Evolutionary conservation across 2,888 invertebrate species (phyloP), one percentile per base, ranked within the genome.

Genomic region (Chaetogeoica ovagalla): DNA sequence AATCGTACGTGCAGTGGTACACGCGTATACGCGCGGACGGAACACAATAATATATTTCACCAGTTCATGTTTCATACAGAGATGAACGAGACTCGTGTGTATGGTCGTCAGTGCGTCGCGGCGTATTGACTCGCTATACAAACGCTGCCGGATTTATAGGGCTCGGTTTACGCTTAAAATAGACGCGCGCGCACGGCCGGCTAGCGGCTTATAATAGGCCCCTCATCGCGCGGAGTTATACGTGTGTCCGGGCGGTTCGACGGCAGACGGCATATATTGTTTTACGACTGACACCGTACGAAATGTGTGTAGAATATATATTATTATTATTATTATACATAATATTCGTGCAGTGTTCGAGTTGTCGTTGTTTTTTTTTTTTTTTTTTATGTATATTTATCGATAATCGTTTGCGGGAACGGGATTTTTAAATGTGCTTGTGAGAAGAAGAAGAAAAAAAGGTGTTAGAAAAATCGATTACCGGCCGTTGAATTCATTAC

Each of bases 101-200:
- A n/a, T n/a, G n/a, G n/a, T 55, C 55, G 23, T 30, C 30, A 1
- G 30, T 30, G 2, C 30, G 30, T 30, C 30, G 60, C 19, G 52
- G 39, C 23, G 62, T 70, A 63, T 79, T 23, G 79, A 63, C 55
- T 69, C n/a, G 43, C 11, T 48, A 4, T 3, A 55, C 77, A 17
- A 39, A 77, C 69, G 69, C 69, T 30, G 48, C 66, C 68, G 30
- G 76, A 76, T 76, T 70, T 62, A 62, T 55, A 62, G 69, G 63
- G 55, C 55, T 79, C 63, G 57, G 63, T 65, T 71, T 79, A 79
- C 63, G 63, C 79, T 71, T n/a, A 57, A 79, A 79, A 79, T 79
- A 79, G 79, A 79, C 69, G 52, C 21, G 15, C 23, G 43, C 59
- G 62, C 62, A 48, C 76, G 59, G 43, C 43, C 7, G 8, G 55